Base-by-base conservation (phyloP, 2,797 vertebrate genomes). In the Malurus leucopterus region DNA sequence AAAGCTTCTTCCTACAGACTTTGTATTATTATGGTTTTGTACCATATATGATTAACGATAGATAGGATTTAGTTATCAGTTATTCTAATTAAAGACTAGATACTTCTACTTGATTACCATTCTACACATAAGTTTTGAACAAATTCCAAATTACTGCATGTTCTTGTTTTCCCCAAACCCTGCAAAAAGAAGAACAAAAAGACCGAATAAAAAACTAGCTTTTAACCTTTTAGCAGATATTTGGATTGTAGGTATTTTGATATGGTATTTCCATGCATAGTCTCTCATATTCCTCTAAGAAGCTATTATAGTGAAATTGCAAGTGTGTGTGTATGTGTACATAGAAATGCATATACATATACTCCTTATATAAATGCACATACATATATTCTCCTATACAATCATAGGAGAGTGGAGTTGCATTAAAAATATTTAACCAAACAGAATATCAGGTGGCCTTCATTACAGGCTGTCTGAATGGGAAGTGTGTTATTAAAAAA, bases 281-380 rank as follows among this genome's bases (percentile, higher is more conserved):
- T 57, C 13, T 24, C n/a, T 27, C 44, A 6, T 13, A 58, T 40
- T 71, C 8, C 6, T 54, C 51, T 24, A 46, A 34, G 36, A 51
- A 62, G 23, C 18, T 5, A 34, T 51, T 82, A 6, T 23, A 54
- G 18, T 69, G 68, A 89, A 89, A 76, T 53, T 44, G 9, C 9
- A 47, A 26, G n/a, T 27, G 4, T 49, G 0, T 41, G 5, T 62
- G 2, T 40, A 0, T 78, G 1, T 51, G 2, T 74, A 5, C 58
- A 22, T 7, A 61, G 3, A 71, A n/a, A 26, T 53, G 22, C 2
- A 8, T n/a, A 32, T 18, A 4, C 24, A 3, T 57, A 7, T 62
- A 47, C 82, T 59, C 2, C 13, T 79, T 74, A 22, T 7, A 61
- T 3, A 71, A 29, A 26, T 53, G 22, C 2, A 8, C 29, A 32